Base-by-base conservation (phyloP, 2,888 invertebrate species). In the Actias luna region DNA sequence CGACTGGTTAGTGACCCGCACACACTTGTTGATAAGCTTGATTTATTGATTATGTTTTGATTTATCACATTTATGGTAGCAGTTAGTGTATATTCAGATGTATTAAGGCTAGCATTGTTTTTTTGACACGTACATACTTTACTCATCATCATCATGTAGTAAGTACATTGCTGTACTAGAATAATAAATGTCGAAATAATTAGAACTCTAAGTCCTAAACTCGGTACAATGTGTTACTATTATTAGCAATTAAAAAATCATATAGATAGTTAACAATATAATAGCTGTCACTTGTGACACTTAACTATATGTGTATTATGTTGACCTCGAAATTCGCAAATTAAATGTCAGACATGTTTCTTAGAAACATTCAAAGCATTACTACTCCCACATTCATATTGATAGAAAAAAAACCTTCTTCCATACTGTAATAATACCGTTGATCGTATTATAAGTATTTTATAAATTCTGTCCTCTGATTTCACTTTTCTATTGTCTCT, bases 341-440 rank as follows among this genome's bases (percentile, higher is more conserved):
- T 60, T 22, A 60, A 50, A 31, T 33, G 33, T 50, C 60, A 29
- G 35, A 60, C 46, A 35, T 25, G 31, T 50, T 35, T 22, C 50
- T 35, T 25, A n/a, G 31, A 60, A 52, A 22, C 50, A 50, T 42
- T 60, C 22, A 60, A 50, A 60, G 29, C 50, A 22, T 50, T n/a
- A n/a, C n/a, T n/a, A 50, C 46, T 50, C 46, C 46, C 46, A 50
- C 46, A 25, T 50, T 50, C 12, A 50, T 12, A 50, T 50, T 50
- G 22, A 25, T 4, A 50, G 46, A 50, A 50, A 50, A 25, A 25
- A 50, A n/a, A n/a, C n/a, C n/a, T n/a, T n/a, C n/a, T 25, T 42
- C 46, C 22, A 25, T 50, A 50, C 3, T 12, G 22, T 4, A 25
- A 25, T 5, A 25, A 4, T 25, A 22, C 22, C 25, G 22, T 16